phyloP scores from a whole-genome alignment of 1,140 invertebrate species.

The Apis dorsata region DNA sequence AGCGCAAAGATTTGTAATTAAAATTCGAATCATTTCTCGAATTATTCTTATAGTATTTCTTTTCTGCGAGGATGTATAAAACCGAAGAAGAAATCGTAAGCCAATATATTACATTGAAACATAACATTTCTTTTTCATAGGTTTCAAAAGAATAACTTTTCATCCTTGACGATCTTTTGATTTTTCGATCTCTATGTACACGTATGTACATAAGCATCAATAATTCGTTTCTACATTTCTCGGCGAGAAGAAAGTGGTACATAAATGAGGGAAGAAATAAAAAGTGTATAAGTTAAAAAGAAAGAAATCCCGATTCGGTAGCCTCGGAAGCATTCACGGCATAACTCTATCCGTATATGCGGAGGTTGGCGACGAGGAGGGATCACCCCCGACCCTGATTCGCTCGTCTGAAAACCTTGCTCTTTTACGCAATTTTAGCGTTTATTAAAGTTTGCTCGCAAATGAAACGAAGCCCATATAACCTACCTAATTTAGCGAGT shows the following conservation, averaged over 20 bases:
- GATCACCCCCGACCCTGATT: conserved; percentile 70
- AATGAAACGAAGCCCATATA: conserved; percentile 82
- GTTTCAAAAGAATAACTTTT: too few species aligned
- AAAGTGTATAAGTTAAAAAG: not conserved
- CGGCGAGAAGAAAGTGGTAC: not conserved
- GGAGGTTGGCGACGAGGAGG: conserved; percentile 51
- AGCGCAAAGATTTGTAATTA: too few species aligned
- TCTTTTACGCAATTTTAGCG: conserved; percentile 81
- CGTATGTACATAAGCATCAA: too few species aligned
- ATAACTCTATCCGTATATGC: conserved; percentile 36
- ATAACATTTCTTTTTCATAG: too few species aligned
- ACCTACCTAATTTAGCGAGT: conserved; percentile 82
- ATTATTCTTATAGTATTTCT: too few species aligned
- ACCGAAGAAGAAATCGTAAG: too few species aligned
- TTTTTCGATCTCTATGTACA: too few species aligned
- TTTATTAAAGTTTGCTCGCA: conserved; percentile 82
- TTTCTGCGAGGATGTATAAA: too few species aligned
- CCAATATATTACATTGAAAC: too few species aligned
- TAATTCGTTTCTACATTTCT: conserved; percentile 10
- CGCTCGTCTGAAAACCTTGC: conserved; percentile 80
- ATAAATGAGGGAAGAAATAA: not conserved
- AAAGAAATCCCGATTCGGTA: conserved; percentile 37
- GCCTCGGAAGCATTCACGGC: conserved; percentile 19
- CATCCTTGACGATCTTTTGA: too few species aligned
- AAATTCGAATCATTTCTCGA: too few species aligned